These are phyloP conservation scores for Tridacna gigas DNA, from an alignment of 2,888 invertebrate genomes.

Conservation along the genomic window DNA sequence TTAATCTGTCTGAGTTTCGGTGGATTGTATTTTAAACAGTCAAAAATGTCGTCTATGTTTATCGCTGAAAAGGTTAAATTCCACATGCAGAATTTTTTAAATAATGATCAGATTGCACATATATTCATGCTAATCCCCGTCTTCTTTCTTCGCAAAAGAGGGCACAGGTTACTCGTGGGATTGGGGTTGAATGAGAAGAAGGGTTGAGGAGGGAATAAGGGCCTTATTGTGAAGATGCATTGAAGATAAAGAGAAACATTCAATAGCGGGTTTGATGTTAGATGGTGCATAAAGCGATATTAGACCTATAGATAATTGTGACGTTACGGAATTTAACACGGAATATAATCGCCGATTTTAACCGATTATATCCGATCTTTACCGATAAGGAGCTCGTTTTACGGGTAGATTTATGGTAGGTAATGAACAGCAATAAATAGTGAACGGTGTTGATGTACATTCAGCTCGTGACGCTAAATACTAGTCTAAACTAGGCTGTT, in stretches of 20 bases:
- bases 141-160: too few species aligned
- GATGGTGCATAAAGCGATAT: conserved; percentile 25
- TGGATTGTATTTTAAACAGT: too few species aligned
- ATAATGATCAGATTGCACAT: too few species aligned
- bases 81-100: too few species aligned
- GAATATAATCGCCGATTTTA: conserved; percentile 25
- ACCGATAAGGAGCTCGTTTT: conserved; percentile 25
- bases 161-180: too few species aligned
- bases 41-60: too few species aligned
- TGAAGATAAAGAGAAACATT: conserved; percentile 5
- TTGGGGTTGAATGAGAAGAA: neutral
- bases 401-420: conserved; percentile 26
- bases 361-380: conserved; percentile 31
- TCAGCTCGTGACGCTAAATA: conserved; percentile 13
- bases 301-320: conserved; percentile 7
- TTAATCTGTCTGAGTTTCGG: too few species aligned
- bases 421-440: neutral
- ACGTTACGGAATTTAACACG: conserved; percentile 30
- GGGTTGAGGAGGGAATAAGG: conserved; percentile 9
- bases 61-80: too few species aligned
- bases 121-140: too few species aligned
- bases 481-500: conserved; percentile 12
- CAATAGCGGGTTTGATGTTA: conserved; percentile 25
- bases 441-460: neutral
- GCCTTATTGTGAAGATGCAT: conserved; percentile 6